Evolutionary conservation across 2,888 invertebrate genomes (phyloP).

Genomic region (Limnephilus lunatus): DNA sequence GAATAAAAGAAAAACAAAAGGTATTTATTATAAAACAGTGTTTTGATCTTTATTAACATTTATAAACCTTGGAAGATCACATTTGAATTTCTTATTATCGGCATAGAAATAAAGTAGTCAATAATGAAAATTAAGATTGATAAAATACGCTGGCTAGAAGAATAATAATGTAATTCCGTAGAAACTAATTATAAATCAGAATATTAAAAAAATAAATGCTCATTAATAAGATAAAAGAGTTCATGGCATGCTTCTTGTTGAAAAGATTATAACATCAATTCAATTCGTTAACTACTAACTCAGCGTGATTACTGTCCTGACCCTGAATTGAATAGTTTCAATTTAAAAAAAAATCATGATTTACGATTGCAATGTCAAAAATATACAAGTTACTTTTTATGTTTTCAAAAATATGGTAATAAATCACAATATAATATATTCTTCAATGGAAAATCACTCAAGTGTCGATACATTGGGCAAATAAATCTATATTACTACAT

Average conservation of each 20-base stretch:
- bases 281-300: neutral
- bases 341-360: neutral
- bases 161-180: conserved; percentile 8
- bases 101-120: conserved; percentile 37
- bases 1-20: conserved; percentile 55
- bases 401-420: conserved; percentile 44
- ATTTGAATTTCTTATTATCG: conserved; percentile 30
- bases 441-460: conserved; percentile 51
- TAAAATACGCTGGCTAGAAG: conserved; percentile 37
- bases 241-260: conserved; percentile 35
- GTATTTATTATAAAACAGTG: conserved; percentile 50
- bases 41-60: conserved; percentile 50
- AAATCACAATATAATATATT: conserved; percentile 39
- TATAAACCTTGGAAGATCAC: conserved; percentile 53
- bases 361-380: conserved; percentile 42
- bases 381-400: conserved; percentile 33
- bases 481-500: conserved; percentile 49
- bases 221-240: conserved; percentile 20
- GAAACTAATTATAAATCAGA: conserved; percentile 21
- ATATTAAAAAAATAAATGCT: conserved; percentile 40
- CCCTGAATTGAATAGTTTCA: neutral
- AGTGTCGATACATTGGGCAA: conserved; percentile 34
- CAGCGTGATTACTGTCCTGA: neutral
- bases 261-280: conserved; percentile 21
- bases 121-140: conserved; percentile 21